Conservation (phyloP, 2,797 vertebrate species). For the Petrocephalus schoutedeni region DNA sequence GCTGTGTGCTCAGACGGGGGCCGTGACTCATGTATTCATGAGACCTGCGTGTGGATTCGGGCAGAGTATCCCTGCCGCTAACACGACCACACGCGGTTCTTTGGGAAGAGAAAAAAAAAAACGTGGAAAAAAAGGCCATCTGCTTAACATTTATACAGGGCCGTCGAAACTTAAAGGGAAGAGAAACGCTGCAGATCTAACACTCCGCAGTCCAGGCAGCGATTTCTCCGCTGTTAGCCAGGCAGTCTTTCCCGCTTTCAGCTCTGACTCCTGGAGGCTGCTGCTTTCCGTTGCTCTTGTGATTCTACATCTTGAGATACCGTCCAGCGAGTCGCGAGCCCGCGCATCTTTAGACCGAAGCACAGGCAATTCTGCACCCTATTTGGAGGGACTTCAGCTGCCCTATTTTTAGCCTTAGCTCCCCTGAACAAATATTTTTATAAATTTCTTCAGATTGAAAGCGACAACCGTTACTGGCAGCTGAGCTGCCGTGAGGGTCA, state of each 20-base stretch:
- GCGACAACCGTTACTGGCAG: no score
- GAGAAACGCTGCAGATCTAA: constrained; percentile 61
- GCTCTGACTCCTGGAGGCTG: neutral
- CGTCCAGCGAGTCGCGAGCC: neutral
- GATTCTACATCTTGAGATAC: neutral
- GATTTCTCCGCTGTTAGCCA: constrained; percentile 47
- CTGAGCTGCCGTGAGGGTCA: no score
- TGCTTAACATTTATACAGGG: constrained; percentile 57
- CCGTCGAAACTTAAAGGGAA: constrained; percentile 53
- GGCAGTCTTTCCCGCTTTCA: constrained; percentile 39
- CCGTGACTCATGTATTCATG: constrained; percentile 70
- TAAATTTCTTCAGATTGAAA: no score
- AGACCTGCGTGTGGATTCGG: constrained; percentile 64
- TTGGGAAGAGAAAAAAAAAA: constrained; percentile 27
- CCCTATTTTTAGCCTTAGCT: no score
- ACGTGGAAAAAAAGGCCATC: constrained; percentile 49
- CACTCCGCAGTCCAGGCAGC: constrained; percentile 57
- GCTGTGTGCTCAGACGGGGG: constrained; percentile 52
- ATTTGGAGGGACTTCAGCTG: neutral
- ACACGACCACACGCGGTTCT: constrained; percentile 56
- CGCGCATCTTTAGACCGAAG: neutral
- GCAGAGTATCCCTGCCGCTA: constrained; percentile 41
- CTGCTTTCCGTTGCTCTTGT: neutral
- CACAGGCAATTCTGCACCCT: neutral
- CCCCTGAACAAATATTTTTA: no score